Conservation (phyloP, 2,888 invertebrate species). For the Girardia tigrina region DNA sequence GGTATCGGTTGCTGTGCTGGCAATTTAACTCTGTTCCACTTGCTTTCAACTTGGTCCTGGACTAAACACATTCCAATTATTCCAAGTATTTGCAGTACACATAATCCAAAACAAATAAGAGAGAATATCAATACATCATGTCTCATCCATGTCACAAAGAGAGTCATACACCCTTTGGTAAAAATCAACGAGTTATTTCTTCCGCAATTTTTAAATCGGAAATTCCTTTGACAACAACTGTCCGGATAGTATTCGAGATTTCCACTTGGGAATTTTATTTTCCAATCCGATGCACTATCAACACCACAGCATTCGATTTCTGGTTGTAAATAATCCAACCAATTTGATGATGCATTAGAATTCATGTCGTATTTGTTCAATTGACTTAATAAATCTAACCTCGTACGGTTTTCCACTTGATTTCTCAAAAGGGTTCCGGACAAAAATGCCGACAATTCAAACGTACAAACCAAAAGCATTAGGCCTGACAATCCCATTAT, state of each 20-base stretch:
- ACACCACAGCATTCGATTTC: slow-evolving; percentile 26
- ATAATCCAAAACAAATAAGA: not conserved
- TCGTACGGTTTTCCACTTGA: slow-evolving; percentile 24
- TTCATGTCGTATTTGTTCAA: not conserved
- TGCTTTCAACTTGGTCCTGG: slow-evolving; percentile 7
- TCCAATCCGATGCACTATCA: slow-evolving; percentile 12
- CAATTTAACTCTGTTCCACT: not conserved
- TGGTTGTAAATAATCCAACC: slow-evolving; percentile 17
- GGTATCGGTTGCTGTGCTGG: no score
- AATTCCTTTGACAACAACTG: not conserved
- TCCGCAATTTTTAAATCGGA: not conserved
- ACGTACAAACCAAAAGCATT: slow-evolving; percentile 18
- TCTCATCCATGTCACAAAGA: not conserved
- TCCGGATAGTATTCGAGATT: slow-evolving; percentile 24
- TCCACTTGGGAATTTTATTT: not conserved
- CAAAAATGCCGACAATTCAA: slow-evolving; percentile 27
- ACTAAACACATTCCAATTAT: slow-evolving; percentile 9
- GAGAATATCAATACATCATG: slow-evolving; percentile 23
- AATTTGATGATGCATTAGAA: not conserved
- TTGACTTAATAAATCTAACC: slow-evolving; percentile 1
- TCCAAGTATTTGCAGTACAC: not conserved
- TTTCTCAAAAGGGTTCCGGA: slow-evolving; percentile 4
- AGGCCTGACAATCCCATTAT: slow-evolving; percentile 23
- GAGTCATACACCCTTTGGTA: slow-evolving; percentile 3
- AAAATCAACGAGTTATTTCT: not conserved